A percentile compares a stretch with the other conserved stretches of the same genome.
Conservation (phyloP, 1,140 invertebrate genomes). For the Papilio machaon region DNA sequence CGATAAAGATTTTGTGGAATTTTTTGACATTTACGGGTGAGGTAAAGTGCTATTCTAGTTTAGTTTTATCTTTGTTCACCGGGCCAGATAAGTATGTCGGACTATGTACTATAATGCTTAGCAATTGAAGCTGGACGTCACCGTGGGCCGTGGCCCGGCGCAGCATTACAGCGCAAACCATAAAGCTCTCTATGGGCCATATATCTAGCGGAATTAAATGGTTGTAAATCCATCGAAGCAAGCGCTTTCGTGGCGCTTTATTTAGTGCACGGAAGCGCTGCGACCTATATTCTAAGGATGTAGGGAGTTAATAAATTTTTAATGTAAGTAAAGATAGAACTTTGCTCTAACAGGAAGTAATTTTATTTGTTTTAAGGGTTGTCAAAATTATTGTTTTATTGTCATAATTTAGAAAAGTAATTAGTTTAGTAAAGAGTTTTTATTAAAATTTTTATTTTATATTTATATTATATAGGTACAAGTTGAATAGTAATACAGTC, state of each 20-base stretch:
- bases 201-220: slow-evolving; percentile 67
- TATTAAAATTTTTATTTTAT: too few species aligned
- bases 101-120: not conserved
- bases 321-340: not conserved
- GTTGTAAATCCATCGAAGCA: slow-evolving; percentile 62
- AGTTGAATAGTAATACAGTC: too few species aligned
- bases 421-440: too few species aligned
- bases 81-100: not conserved
- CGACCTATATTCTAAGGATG: slow-evolving; percentile 56
- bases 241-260: slow-evolving; percentile 60
- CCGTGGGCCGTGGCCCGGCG: not conserved
- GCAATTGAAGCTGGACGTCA: slow-evolving; percentile 28
- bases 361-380: not conserved
- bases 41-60: not conserved
- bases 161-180: slow-evolving; percentile 40
- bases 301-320: slow-evolving; percentile 35
- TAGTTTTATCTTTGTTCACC: not conserved
- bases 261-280: slow-evolving; percentile 60
- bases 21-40: not conserved
- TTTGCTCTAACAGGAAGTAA: slow-evolving; percentile 13
- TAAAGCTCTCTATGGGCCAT: slow-evolving; percentile 61
- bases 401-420: not conserved
- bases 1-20: not conserved
- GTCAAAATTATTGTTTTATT: not conserved
- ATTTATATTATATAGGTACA: too few species aligned